Evolutionary conservation across 2,113 vertebrate species (phyloP).

Genomic region (Sinosuthora webbiana): DNA sequence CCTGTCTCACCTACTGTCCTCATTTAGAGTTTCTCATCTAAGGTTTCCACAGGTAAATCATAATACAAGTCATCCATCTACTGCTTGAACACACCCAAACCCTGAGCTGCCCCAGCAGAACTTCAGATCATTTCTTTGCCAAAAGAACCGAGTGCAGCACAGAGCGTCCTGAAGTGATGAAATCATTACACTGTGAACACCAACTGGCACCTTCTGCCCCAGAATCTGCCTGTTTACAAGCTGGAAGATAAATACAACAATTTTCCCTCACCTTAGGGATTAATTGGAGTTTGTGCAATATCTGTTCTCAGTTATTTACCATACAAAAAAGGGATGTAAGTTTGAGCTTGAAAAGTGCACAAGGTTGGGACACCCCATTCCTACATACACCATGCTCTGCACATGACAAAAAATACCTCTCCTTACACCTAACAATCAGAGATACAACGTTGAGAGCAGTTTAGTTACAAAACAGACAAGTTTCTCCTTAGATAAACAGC

Average conservation of each 20-base stretch:
- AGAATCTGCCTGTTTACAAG: not conserved
- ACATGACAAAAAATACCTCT: not conserved
- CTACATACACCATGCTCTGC: not conserved
- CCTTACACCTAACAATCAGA: not conserved
- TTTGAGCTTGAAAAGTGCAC: not conserved
- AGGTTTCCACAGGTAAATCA: not conserved
- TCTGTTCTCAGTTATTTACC: not conserved
- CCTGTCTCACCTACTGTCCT: not conserved
- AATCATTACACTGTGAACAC: not conserved
- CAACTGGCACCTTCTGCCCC: not conserved
- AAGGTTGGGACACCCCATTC: accelerated
- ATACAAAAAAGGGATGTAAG: not conserved
- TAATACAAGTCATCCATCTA: not conserved
- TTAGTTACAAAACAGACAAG: not conserved
- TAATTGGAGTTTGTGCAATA: not conserved
- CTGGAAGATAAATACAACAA: not conserved
- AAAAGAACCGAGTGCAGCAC: not conserved
- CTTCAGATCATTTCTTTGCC: not conserved
- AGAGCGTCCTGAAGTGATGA: not conserved
- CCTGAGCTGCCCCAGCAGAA: not conserved
- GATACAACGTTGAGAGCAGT: not conserved
- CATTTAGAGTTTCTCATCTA: not conserved
- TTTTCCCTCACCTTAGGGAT: not conserved
- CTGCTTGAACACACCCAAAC: not conserved
- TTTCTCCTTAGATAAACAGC: not conserved